Conservation (phyloP, 2,888 invertebrate species). For the Lathronympha strigana region DNA sequence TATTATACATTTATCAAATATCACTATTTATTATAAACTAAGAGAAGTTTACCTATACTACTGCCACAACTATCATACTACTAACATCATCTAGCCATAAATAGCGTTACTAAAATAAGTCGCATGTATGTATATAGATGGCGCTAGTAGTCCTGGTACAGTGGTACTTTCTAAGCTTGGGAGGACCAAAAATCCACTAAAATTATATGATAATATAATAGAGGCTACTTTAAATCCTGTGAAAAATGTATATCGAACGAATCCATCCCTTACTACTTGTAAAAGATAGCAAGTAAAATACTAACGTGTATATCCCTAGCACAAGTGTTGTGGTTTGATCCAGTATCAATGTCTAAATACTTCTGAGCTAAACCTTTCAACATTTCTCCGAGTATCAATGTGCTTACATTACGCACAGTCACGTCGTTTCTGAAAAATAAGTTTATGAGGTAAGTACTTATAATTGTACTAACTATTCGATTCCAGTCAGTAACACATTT, state of each 20-base stretch:
- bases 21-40: neutral
- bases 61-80: neutral
- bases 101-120: neutral
- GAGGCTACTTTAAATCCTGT: neutral
- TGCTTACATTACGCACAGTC: constrained; percentile 69
- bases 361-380: constrained; percentile 68
- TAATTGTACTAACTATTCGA: no score
- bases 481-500: no score
- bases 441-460: no score
- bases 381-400: constrained; percentile 70
- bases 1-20: no score
- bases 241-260: neutral
- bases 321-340: constrained; percentile 49
- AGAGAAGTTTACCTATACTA: neutral
- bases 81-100: neutral
- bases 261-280: neutral
- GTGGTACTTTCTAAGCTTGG: neutral
- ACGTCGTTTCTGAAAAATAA: constrained; percentile 64
- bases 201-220: no score
- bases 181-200: no score
- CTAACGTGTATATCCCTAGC: constrained; percentile 71
- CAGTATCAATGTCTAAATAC: constrained; percentile 60
- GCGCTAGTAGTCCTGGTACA: neutral
- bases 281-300: neutral
- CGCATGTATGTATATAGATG: neutral